These are phyloP conservation scores for Chaenocephalus aceratus DNA, from an alignment of 2,113 vertebrate species.

Conservation along the genomic window DNA sequence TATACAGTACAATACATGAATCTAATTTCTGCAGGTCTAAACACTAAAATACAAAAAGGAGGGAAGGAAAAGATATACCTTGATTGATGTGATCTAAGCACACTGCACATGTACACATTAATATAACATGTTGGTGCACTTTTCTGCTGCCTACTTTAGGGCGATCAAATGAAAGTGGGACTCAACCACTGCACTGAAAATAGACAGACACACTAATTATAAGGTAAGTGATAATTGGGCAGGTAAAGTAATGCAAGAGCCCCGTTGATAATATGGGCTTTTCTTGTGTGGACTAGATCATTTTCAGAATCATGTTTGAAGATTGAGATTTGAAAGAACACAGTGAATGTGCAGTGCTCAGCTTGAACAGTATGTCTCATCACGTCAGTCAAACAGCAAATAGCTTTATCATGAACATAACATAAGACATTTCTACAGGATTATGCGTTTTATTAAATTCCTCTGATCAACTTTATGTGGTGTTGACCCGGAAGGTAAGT, in stretches of 20 bases:
- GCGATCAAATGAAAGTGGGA: background rate
- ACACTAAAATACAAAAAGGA: background rate
- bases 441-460: no score
- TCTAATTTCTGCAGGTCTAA: background rate
- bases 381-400: no score
- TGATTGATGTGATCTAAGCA: background rate
- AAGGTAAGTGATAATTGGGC: background rate
- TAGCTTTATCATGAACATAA: no score
- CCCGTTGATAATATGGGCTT: background rate
- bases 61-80: background rate
- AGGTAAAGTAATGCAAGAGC: no score
- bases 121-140: background rate
- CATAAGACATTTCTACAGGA: no score
- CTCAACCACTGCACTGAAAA: background rate
- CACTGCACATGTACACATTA: background rate
- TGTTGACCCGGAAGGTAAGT: no score
- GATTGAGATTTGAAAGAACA: no score
- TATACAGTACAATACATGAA: background rate
- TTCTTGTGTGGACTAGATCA: background rate
- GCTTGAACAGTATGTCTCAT: no score
- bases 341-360: no score
- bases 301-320: no score
- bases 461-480: no score
- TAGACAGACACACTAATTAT: background rate
- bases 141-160: background rate